Evolutionary conservation across 2,113 vertebrate species (phyloP).

Genomic region (Atherinomorus stipes): DNA sequence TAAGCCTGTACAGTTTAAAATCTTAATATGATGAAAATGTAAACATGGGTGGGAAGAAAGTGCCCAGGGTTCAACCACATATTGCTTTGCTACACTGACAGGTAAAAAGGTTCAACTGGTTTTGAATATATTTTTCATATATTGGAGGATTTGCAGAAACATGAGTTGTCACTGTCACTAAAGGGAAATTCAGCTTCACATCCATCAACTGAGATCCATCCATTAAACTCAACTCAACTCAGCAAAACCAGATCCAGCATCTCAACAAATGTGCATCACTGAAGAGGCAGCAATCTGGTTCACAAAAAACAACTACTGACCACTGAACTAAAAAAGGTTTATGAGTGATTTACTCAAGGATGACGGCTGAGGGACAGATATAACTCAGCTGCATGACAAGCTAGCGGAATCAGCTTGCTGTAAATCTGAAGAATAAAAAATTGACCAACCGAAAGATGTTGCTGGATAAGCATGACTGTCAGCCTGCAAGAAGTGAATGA

Average conservation of each 20-base stretch:
- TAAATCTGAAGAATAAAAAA: constrained; percentile 38
- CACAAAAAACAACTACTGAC: constrained; percentile 14
- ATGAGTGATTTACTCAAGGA: constrained; percentile 32
- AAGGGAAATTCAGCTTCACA: constrained; percentile 6
- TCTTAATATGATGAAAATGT: background rate
- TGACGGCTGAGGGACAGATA: background rate
- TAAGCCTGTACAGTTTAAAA: background rate
- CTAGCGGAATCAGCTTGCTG: background rate
- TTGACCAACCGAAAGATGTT: constrained; percentile 19
- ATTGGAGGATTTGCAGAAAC: background rate
- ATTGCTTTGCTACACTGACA: too few species aligned
- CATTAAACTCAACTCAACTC: constrained; percentile 40
- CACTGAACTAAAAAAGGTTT: constrained; percentile 12
- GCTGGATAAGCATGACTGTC: constrained; percentile 49
- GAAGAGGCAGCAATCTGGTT: too few species aligned
- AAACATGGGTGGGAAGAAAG: too few species aligned
- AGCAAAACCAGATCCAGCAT: too few species aligned
- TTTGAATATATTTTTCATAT: too few species aligned
- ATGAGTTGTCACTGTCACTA: constrained; percentile 12
- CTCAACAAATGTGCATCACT: background rate
- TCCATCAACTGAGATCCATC: background rate
- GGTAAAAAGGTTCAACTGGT: too few species aligned
- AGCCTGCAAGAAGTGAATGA: constrained; percentile 13
- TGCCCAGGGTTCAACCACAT: too few species aligned
- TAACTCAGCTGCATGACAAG: constrained; percentile 64